Base-by-base conservation (phyloP, 1,140 invertebrate genomes). In the Gonioctena quinquepunctata region DNA sequence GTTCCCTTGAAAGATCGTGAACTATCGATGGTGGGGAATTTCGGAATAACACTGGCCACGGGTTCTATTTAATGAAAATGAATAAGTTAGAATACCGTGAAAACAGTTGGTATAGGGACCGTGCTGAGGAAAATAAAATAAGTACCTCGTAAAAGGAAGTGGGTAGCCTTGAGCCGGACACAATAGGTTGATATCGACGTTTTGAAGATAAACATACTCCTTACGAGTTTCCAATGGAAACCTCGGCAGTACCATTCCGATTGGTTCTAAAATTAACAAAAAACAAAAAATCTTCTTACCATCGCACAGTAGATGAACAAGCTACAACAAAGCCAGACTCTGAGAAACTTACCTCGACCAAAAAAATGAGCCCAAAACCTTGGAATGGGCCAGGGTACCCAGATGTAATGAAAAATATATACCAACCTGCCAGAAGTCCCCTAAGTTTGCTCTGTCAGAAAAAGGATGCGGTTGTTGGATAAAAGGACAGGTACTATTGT, bases 181-280 rank as follows among this genome's bases (percentile, higher is more conserved):
- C 70, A 88, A 80, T 56, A 89, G 71, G 52, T 82, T 84, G 22
- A 84, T 76, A 71, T 77, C 81, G 13, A 72, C 69, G 19, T 79
- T 79, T 59, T 72, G 33, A 42, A 42, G 33, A 42, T 42, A 42
- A n/a, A 42, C 33, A 19, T 23, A 27, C 23, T 25, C 27, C 26
- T 85, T 81, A 87, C 86, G 85, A 78, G 86, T 89, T 82, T 91
- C 90, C 83, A 89, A 82, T 27, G 89, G 89, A 80, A 89, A 89
- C 85, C 90, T 90, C 42, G 89, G 89, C 70, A 87, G 83, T 61
- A 89, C 88, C 71, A 86, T 88, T 69, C 87, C 87, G 22, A 89
- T 85, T 19, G 89, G 89, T 79, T 89, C 88, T 90, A 77, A 63
- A 79, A 81, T 66, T 76, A 42, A n/a, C n/a, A 4, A 42, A 42